phyloP scores from a whole-genome alignment of 2,113 vertebrate genomes.

The Cyanoderma ruficeps region DNA sequence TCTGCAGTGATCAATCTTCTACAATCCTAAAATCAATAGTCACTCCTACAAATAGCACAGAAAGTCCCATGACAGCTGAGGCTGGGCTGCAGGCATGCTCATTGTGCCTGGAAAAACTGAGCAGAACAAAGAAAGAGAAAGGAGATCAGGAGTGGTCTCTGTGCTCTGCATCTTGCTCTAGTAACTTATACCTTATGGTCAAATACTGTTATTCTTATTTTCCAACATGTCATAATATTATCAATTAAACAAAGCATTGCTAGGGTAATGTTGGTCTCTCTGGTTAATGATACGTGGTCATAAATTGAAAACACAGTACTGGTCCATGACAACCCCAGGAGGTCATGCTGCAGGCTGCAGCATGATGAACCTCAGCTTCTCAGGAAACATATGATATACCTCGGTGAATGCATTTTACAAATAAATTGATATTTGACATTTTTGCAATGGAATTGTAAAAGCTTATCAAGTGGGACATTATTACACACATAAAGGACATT shows the following conservation, averaged over 20 bases:
- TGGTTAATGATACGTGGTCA: background rate
- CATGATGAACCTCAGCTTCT: background rate
- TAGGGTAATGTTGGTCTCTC: background rate
- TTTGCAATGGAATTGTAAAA: background rate
- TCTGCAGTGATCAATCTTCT: background rate
- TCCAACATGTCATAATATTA: background rate
- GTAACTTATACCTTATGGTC: background rate
- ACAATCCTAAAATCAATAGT: background rate
- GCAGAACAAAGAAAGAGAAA: background rate
- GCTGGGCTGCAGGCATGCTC: background rate
- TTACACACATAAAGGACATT: background rate
- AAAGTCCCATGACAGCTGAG: background rate
- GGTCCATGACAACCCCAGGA: background rate
- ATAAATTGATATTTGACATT: background rate
- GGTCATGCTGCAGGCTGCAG: background rate
- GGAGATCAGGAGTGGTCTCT: background rate
- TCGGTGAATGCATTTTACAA: background rate
- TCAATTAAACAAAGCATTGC: background rate
- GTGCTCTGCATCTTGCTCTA: background rate
- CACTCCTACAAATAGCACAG: fast-evolving
- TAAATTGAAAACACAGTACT: background rate
- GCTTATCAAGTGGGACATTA: background rate
- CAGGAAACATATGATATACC: background rate
- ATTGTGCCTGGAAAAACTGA: background rate
- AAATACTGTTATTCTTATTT: background rate